Evolutionary conservation across 2,797 vertebrate genomes (phyloP).

Genomic region (Macrochelys suwanniensis): DNA sequence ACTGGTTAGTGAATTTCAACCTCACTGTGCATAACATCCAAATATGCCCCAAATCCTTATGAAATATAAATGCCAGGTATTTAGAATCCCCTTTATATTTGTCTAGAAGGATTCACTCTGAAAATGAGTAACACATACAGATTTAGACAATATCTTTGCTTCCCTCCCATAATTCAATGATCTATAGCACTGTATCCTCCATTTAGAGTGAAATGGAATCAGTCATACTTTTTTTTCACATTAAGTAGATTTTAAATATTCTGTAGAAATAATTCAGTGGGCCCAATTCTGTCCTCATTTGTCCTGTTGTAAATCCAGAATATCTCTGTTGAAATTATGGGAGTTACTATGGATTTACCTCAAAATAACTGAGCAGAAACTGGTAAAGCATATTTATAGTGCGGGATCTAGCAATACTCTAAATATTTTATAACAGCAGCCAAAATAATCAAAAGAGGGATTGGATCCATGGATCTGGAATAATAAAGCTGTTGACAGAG

Average conservation of each 20-base stretch:
- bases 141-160: neutral
- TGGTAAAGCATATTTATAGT: neutral
- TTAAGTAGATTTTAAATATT: neutral
- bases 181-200: neutral
- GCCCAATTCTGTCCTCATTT: neutral
- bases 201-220: neutral
- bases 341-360: neutral
- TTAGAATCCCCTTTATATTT: neutral
- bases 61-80: neutral
- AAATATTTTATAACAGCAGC: neutral
- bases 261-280: neutral
- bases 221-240: neutral
- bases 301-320: neutral
- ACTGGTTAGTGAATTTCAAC: neutral
- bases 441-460: neutral
- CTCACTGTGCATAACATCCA: neutral
- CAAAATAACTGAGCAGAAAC: neutral
- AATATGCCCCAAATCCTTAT: neutral
- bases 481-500: neutral
- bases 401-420: neutral
- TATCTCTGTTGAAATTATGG: constrained; percentile 7
- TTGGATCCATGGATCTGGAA: neutral
- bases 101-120: neutral
- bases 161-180: neutral
- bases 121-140: neutral